phyloP scores from a whole-genome alignment of 1,140 invertebrate species.

The Conopomorpha cramerella region DNA sequence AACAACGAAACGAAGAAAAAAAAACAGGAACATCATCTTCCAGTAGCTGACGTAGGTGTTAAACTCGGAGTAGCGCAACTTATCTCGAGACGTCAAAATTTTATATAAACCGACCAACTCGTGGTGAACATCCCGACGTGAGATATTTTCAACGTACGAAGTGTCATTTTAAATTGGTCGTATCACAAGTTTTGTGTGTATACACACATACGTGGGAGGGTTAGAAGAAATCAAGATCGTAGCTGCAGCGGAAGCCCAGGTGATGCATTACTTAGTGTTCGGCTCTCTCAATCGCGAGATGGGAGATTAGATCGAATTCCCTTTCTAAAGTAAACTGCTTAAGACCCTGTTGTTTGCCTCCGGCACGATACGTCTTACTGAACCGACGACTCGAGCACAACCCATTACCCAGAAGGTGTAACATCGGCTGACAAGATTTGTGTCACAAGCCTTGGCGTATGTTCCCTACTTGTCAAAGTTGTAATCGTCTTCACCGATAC shows the following conservation, averaged over 20 bases:
- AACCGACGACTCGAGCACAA: too few relatives aligned
- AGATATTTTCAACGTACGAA: conserved; percentile 6
- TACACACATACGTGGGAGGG: conserved; percentile 33
- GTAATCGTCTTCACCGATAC: too few relatives aligned
- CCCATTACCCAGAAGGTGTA: too few relatives aligned
- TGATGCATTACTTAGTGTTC: conserved; percentile 40
- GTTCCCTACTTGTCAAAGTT: too few relatives aligned
- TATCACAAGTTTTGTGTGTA: conserved; percentile 16
- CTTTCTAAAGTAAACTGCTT: conserved; percentile 31
- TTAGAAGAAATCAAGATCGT: conserved; percentile 44
- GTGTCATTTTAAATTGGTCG: conserved; percentile 17
- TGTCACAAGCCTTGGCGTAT: too few relatives aligned
- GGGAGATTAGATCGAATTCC: conserved; percentile 36
- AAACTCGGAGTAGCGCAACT: conserved; percentile 20
- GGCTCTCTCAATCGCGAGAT: conserved; percentile 34
- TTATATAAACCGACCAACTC: conserved; percentile 8
- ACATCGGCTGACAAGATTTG: too few relatives aligned
- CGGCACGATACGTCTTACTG: conserved; percentile 21
- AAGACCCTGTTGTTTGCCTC: conserved; percentile 23
- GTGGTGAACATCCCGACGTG: conserved; percentile 4
- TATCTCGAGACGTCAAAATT: conserved; percentile 24
- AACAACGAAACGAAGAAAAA: conserved; percentile 10
- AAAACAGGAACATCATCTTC: conserved; percentile 15
- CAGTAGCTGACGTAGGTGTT: conserved; percentile 36
- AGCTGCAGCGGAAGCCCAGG: conserved; percentile 42